A percentile compares a stretch with the other conserved stretches of the same genome.
Evolutionary conservation across 2,888 invertebrate genomes (phyloP).

Genomic region (Clitarchus hookeri): DNA sequence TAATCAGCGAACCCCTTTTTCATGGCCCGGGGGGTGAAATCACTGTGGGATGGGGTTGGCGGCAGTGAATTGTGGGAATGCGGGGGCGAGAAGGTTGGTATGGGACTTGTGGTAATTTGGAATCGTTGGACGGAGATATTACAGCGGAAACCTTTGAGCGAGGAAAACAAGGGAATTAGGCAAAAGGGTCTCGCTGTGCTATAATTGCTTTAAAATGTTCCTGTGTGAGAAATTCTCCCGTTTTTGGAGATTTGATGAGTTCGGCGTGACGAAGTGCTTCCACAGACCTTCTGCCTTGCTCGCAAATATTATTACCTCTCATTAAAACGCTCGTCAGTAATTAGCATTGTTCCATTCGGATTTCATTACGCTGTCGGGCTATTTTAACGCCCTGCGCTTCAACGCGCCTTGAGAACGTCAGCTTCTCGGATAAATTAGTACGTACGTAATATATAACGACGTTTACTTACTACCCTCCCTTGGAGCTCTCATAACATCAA

Average conservation of each 20-base stretch:
- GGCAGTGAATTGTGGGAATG: no score
- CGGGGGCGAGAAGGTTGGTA: neutral
- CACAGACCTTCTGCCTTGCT: neutral
- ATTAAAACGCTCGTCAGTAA: neutral
- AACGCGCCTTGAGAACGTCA: neutral
- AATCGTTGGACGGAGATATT: neutral
- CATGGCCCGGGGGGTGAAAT: neutral
- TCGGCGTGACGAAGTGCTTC: neutral
- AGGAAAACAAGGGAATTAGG: constrained; percentile 1
- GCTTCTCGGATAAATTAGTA: neutral
- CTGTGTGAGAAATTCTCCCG: neutral
- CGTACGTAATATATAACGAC: neutral
- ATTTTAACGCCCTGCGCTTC: neutral
- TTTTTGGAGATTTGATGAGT: neutral
- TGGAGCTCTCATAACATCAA: neutral
- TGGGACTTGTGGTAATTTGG: neutral
- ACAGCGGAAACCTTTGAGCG: neutral
- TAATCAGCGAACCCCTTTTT: constrained; percentile 1
- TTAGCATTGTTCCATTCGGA: neutral
- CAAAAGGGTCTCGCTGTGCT: neutral
- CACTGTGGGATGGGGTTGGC: neutral
- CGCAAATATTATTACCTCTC: constrained; percentile 1
- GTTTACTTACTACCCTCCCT: neutral
- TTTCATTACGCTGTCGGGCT: neutral
- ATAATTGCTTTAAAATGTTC: neutral